Evolutionary conservation across 2,888 invertebrate species (phyloP).

Genomic region (Apodemia zela): DNA sequence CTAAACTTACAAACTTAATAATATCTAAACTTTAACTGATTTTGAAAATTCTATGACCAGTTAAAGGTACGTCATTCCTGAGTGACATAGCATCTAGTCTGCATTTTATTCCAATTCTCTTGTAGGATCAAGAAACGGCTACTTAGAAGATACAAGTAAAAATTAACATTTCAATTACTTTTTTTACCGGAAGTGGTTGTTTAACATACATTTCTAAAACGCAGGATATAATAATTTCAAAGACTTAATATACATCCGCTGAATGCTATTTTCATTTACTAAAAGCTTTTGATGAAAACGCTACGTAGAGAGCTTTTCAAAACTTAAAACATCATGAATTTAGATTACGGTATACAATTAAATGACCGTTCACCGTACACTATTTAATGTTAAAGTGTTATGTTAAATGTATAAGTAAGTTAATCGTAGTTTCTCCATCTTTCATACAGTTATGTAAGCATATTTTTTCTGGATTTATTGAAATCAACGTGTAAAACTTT

Average conservation of each 20-base stretch:
- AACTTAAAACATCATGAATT: not conserved
- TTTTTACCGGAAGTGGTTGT: not conserved
- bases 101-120: too few species aligned
- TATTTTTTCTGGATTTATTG: too few species aligned
- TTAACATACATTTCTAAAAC: not conserved
- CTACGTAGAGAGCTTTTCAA: not conserved
- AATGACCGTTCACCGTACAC: not conserved
- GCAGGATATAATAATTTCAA: not conserved
- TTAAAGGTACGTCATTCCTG: too few species aligned
- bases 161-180: not conserved
- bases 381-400: not conserved
- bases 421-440: too few species aligned
- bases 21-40: too few species aligned
- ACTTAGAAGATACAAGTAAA: not conserved
- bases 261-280: slow-evolving; percentile 7
- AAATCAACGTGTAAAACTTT: too few species aligned
- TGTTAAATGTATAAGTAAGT: not conserved
- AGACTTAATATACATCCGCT: not conserved
- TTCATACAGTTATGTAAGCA: too few species aligned
- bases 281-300: slow-evolving; percentile 12
- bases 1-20: too few species aligned
- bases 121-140: too few species aligned
- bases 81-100: too few species aligned
- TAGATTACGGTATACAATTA: not conserved
- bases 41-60: too few species aligned